Base-by-base conservation (phyloP, 2,888 invertebrate genomes). In the Artemia sinica region DNA sequence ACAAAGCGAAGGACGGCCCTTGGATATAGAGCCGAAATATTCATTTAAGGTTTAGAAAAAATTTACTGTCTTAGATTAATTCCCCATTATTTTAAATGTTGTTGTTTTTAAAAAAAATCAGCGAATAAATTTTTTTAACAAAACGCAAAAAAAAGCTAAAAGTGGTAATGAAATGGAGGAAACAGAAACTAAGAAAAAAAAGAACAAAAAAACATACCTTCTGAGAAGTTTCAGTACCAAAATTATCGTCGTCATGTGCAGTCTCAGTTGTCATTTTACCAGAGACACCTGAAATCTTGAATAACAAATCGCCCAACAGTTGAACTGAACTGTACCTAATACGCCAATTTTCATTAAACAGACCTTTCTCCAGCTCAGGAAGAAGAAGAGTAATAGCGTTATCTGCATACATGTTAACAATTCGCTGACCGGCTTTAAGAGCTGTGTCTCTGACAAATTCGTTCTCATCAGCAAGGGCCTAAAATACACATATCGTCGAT, bases 241-340 rank as follows among this genome's bases (percentile, higher is more conserved):
- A 96, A 79, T 97, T 98, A 77, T 98, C 98, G 77, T 98, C 98
- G 78, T 98, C 97, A 73, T 89, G 91, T 0, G 94, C 94, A 0
- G 94, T 95, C 79, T 96, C 95, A 0, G 97, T 97, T 51, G 93
- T 93, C 95, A 97, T 97, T 81, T 98, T 98, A 69, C 97, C 97
- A 49, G 94, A 89, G 0, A 98, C 96, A 67, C 95, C 97, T 2
- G 96, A 95, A 73, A 98, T 91, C 71, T 93, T 86, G 79, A 96
- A 98, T 48, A 98, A 80, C 67, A 98, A 81, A 78, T 98, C 98
- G 13, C 97, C 97, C 51, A 98, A 80, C 49, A 98, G 81, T 77
- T 96, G 95, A 8, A 98, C 94, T 0, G 94, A 93, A 74, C 93
- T 82, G 76, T 81, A 90, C 72, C 97, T 82, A 74, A 98, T 98